Percentiles rank a stretch among this genome's conserved stretches.
Conservation (phyloP, 2,888 invertebrate species). For the Microctonus hyperodae region DNA sequence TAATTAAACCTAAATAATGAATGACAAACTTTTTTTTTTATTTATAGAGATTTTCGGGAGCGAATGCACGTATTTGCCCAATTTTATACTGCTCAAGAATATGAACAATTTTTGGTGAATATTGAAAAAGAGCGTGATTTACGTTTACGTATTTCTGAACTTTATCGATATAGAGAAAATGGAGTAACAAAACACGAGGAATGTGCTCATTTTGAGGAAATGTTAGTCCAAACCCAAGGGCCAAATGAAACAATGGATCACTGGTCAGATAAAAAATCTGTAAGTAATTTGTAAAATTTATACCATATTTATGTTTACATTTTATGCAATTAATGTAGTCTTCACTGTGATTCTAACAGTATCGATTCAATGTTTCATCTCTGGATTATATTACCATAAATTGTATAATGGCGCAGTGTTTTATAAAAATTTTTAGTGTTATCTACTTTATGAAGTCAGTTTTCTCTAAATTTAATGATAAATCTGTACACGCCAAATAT, state of each 20-base stretch:
- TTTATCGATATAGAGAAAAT: conserved; percentile 83
- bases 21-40: conserved; percentile 22
- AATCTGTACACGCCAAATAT: too few species aligned
- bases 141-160: conserved; percentile 81
- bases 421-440: too few species aligned
- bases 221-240: conserved; percentile 70
- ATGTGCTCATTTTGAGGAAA: conserved; percentile 86
- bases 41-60: conserved; percentile 77
- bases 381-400: too few species aligned
- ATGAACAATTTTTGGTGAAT: conserved; percentile 79
- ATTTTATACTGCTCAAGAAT: conserved; percentile 86
- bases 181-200: conserved; percentile 86
- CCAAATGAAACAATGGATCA: conserved; percentile 67
- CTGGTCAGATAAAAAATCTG: conserved; percentile 73
- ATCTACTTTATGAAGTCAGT: too few species aligned
- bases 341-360: too few species aligned
- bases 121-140: conserved; percentile 86
- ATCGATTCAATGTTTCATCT: too few species aligned
- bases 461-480: too few species aligned
- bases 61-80: conserved; percentile 86
- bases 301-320: neutral
- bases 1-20: too few species aligned
- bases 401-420: too few species aligned
- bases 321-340: too few species aligned
- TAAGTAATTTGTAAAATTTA: conserved; percentile 60